Evolutionary conservation across 2,113 vertebrate genomes (phyloP).

Genomic region (Dipodomys spectabilis): DNA sequence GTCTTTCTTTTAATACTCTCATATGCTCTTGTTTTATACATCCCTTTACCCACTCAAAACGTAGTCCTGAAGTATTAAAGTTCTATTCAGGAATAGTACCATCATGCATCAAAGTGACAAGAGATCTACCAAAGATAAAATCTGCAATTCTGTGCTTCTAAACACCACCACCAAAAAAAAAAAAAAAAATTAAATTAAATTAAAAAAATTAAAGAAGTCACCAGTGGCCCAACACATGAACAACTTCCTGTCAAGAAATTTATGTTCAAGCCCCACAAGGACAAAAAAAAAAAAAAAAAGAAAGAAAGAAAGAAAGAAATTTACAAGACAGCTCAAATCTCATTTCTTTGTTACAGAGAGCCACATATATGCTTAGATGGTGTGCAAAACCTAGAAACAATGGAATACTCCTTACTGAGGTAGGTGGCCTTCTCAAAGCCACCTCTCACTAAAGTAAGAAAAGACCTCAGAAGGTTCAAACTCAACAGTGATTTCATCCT

Average conservation of each 20-base stretch:
- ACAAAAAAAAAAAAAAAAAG: too few species aligned
- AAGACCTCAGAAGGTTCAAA: not conserved
- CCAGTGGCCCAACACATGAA: constrained; percentile 23
- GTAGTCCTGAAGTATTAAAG: constrained; percentile 83
- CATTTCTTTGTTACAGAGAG: not conserved
- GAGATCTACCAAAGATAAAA: constrained; percentile 82
- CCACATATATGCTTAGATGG: not conserved
- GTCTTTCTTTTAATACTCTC: constrained; percentile 82
- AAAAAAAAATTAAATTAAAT: constrained; percentile 20
- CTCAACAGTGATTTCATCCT: constrained; percentile 39
- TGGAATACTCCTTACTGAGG: not conserved
- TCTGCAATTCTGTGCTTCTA: constrained; percentile 79
- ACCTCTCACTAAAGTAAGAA: not conserved
- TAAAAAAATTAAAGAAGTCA: constrained; percentile 63
- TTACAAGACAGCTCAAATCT: constrained; percentile 25
- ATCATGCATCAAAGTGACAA: constrained; percentile 86
- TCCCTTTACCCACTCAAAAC: constrained; percentile 79
- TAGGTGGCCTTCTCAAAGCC: not conserved
- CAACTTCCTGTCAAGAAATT: constrained; percentile 51
- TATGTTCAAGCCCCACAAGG: not conserved
- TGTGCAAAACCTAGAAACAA: not conserved
- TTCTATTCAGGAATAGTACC: constrained; percentile 81
- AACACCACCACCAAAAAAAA: not conserved
- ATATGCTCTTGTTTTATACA: constrained; percentile 76
- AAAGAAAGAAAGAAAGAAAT: too few species aligned